A percentile compares a stretch with the other conserved stretches of the same genome.
phyloP scores from a whole-genome alignment of 2,888 invertebrate species.

The Coecobrya sp. region DNA sequence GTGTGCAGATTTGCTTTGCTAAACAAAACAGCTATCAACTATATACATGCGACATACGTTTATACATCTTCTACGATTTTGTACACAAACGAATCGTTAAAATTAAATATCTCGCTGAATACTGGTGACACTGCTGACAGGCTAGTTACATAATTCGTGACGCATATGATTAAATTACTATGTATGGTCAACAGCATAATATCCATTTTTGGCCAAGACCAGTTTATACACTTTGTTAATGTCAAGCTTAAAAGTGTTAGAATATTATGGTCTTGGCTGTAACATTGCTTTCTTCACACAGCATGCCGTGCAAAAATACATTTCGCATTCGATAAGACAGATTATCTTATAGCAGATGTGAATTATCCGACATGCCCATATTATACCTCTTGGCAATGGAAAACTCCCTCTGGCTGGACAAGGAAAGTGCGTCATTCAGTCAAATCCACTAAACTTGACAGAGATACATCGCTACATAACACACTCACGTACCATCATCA shows the following conservation, averaged over 20 bases:
- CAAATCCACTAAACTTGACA: conserved; percentile 20
- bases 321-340: conserved; percentile 24
- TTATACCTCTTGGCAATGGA: conserved; percentile 7
- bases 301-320: neutral
- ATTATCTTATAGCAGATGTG: conserved; percentile 31
- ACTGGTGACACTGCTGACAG: conserved; percentile 63
- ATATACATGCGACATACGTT: no score
- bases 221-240: conserved; percentile 31
- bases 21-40: neutral
- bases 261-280: neutral
- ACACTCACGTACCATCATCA: neutral
- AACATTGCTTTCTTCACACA: conserved; percentile 21
- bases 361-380: conserved; percentile 41
- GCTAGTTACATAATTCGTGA: conserved; percentile 66
- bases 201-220: conserved; percentile 71
- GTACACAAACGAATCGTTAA: neutral
- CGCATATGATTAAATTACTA: conserved; percentile 71
- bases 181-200: conserved; percentile 68
- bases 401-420: conserved; percentile 50
- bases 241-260: conserved; percentile 21
- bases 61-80: neutral
- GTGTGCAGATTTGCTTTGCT: neutral
- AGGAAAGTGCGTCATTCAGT: conserved; percentile 73
- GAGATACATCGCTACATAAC: conserved; percentile 20
- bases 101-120: neutral